Percentiles rank a stretch among this genome's conserved stretches.
Evolutionary conservation across 2,113 vertebrate genomes (phyloP).

Genomic region (Prinia subflava): DNA sequence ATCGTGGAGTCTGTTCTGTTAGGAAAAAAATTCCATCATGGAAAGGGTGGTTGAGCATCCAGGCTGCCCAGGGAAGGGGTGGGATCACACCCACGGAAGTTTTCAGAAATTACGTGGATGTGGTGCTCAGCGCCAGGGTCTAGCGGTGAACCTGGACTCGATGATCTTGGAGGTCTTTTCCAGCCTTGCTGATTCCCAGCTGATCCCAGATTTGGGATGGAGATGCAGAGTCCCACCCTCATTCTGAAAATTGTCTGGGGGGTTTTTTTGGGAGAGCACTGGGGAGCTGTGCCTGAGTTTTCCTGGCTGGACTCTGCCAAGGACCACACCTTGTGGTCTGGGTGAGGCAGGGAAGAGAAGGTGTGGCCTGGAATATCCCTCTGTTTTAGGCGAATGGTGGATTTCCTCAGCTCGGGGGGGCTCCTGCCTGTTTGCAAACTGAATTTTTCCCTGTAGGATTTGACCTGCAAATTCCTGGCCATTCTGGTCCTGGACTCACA

Average conservation of each 20-base stretch:
- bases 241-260: not conserved
- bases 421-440: not conserved
- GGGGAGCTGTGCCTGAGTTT: not conserved
- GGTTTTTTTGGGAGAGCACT: not conserved
- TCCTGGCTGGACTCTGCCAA: not conserved
- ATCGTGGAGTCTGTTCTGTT: fast-evolving
- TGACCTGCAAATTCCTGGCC: not conserved
- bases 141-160: too few relatives aligned
- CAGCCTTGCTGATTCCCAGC: not conserved
- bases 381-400: not conserved
- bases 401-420: not conserved
- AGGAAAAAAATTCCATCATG: not conserved
- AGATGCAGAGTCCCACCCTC: not conserved
- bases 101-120: fast-evolving
- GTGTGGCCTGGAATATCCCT: not conserved
- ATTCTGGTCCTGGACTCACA: not conserved
- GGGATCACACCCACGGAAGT: not conserved
- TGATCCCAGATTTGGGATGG: not conserved
- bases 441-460: not conserved
- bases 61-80: not conserved
- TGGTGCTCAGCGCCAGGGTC: not conserved
- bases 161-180: not conserved
- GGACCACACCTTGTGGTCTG: not conserved
- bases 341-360: not conserved
- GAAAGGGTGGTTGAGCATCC: not conserved